Evolutionary conservation across 2,888 invertebrate genomes (phyloP), one percentile per base, ranked within the genome.

Genomic region (Argyra leucocephala): DNA sequence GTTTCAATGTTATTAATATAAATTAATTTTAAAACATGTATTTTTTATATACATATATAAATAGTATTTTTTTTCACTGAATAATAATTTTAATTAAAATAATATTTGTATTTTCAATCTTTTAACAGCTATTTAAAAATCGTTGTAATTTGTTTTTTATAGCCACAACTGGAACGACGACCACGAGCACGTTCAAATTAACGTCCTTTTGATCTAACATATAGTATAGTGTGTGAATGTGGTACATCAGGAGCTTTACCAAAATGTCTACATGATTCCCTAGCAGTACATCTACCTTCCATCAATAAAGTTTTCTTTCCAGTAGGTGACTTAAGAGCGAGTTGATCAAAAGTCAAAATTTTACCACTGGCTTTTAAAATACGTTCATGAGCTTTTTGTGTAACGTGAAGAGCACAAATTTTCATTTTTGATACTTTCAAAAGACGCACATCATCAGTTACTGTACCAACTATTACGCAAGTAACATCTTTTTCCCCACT

Each of bases 231-330:
- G 82, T 96, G 94, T 68, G 96, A 96, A 81, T 95, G 93, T 60
- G 98, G 98, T 60, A 97, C 95, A 81, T 99, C 98, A 67, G 99
- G 97, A 72, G 98, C 97, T 67, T 86, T 89, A 48, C 99, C 99
- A 80, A 99, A 99, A 86, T 99, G 97, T 77, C 90, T 93, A 76
- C 90, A 90, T 6, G 97, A 93, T 80, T 96, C 94, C 73, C 98
- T 91, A 3, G 95, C 93, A 72, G 91, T 96, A 73, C 99, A 90
- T 71, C 88, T 88, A 66, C 97, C 97, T 83, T 98, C 97, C 76
- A 99, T 83, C 71, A 99, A 83, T 65, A 98, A 89, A 15, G 98
- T 98, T 80, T 92, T 92, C 75, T 91, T 88, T 74, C 99, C 99
- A 67, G 91, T 93, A 57, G 99, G 99, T 31, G 96, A 84, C 70